These are phyloP conservation scores for Pristionchus exspectatus DNA, from an alignment of 2,888 invertebrate species.

Conservation along the genomic window DNA sequence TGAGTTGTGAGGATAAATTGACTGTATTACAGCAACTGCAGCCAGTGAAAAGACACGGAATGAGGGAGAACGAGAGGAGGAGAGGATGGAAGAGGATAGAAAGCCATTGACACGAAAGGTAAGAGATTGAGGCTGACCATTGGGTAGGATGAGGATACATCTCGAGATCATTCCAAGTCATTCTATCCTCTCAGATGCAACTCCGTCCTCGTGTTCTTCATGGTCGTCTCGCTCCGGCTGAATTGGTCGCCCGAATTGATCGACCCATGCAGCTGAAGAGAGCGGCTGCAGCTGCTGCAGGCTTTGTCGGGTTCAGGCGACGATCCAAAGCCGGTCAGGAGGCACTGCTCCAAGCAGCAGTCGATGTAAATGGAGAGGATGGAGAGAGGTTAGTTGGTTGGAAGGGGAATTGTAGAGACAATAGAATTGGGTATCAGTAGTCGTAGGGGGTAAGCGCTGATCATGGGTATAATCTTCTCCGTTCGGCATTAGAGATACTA, in stretches of 20 bases:
- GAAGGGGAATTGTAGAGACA: neutral
- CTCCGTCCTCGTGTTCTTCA: neutral
- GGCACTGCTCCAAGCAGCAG: neutral
- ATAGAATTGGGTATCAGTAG: too few species aligned
- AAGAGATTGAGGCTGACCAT: neutral
- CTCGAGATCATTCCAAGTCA: too few species aligned
- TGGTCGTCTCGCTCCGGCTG: neutral
- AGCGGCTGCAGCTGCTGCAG: neutral
- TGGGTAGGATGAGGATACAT: neutral
- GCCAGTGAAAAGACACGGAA: neutral
- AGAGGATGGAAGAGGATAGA: neutral
- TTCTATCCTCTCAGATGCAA: neutral
- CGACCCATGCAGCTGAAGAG: slow-evolving; percentile 1
- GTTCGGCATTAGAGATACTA: too few species aligned
- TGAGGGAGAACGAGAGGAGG: neutral
- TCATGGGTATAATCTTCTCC: too few species aligned
- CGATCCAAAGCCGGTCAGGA: neutral
- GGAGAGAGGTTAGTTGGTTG: neutral
- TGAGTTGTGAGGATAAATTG: too few species aligned
- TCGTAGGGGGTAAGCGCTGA: too few species aligned
- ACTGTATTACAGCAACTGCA: too few species aligned
- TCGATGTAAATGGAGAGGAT: neutral
- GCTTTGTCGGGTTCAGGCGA: neutral
- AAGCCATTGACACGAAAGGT: neutral
- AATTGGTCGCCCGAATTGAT: neutral